These are phyloP conservation scores for Athene noctua DNA, from an alignment of 2,113 vertebrate genomes.

Conservation along the genomic window DNA sequence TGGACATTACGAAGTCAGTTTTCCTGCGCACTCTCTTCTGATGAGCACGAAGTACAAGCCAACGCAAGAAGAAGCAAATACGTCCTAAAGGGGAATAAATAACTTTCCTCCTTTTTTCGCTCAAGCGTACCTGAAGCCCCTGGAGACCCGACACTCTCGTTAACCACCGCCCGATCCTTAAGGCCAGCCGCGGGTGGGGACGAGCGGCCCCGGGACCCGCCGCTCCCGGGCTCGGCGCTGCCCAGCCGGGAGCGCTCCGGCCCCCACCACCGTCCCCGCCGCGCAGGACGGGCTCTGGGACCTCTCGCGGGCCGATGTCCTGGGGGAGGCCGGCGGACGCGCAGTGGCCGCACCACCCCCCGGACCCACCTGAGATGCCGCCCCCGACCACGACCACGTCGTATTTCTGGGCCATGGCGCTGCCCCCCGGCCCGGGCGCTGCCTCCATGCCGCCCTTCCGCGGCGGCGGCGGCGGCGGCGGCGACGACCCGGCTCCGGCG, in stretches of 20 bases:
- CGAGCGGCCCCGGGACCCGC: not conserved
- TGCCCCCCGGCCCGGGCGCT: too few relatives aligned
- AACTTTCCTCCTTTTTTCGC: rapidly evolving
- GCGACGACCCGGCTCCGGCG: not conserved
- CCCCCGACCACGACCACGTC: slow-evolving; percentile 47
- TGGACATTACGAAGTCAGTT: rapidly evolving
- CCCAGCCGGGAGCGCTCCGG: not conserved
- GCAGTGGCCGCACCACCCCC: not conserved
- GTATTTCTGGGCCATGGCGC: not conserved
- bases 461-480: not conserved
- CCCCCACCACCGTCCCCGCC: not conserved
- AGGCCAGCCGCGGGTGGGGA: too few relatives aligned
- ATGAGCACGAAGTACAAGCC: not conserved
- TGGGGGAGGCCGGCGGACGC: not conserved
- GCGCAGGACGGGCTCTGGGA: not conserved
- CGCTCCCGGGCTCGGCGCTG: not conserved
- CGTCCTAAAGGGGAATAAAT: not conserved
- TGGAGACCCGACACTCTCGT: rapidly evolving
- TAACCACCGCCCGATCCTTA: not conserved
- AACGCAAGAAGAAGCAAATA: rapidly evolving
- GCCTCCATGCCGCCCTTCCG: not conserved
- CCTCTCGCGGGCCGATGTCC: not conserved
- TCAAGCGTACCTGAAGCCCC: too few relatives aligned
- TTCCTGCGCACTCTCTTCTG: not conserved
- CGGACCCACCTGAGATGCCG: slow-evolving; percentile 39